These are phyloP conservation scores for Sinodicranocentrus sp. DNA, from an alignment of 2,888 invertebrate genomes.

Conservation along the genomic window DNA sequence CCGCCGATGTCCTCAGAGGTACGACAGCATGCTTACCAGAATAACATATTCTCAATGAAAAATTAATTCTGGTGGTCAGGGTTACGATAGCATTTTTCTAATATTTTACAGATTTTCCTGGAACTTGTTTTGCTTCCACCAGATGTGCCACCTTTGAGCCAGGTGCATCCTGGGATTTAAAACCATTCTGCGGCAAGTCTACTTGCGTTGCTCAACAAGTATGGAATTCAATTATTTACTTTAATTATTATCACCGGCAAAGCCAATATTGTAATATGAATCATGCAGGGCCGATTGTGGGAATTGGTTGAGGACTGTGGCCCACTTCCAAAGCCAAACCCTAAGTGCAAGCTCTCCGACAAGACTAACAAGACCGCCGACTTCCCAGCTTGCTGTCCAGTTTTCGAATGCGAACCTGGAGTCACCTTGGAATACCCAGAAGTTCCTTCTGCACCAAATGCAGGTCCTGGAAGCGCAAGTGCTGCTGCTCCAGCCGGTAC, in stretches of 20 bases:
- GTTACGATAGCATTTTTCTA: conserved; percentile 17
- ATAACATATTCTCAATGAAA: background rate
- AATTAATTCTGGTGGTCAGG: background rate
- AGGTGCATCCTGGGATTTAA: conserved; percentile 90
- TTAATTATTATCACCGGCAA: no score
- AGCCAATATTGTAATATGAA: no score
- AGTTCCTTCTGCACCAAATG: conserved; percentile 80
- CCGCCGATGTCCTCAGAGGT: conserved; percentile 95
- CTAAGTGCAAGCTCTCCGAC: conserved; percentile 91
- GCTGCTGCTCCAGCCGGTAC: conserved; percentile 70
- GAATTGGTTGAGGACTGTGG: conserved; percentile 93
- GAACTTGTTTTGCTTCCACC: conserved; percentile 94
- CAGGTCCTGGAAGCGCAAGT: conserved; percentile 71
- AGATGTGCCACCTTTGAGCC: conserved; percentile 92
- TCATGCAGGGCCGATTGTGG: conserved; percentile 84
- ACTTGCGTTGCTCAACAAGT: conserved; percentile 86
- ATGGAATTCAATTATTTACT: no score
- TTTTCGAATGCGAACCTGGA: conserved; percentile 91
- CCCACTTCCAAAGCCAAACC: conserved; percentile 90
- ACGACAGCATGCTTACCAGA: no score
- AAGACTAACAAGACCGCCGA: conserved; percentile 93
- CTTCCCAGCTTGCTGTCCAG: conserved; percentile 92
- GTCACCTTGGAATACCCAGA: conserved; percentile 92
- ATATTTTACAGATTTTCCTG: conserved; percentile 87
- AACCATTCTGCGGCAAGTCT: conserved; percentile 94